Evolutionary conservation across 2,797 vertebrate species (phyloP), one percentile per base, ranked within the genome.

Genomic region (Paguma larvata): DNA sequence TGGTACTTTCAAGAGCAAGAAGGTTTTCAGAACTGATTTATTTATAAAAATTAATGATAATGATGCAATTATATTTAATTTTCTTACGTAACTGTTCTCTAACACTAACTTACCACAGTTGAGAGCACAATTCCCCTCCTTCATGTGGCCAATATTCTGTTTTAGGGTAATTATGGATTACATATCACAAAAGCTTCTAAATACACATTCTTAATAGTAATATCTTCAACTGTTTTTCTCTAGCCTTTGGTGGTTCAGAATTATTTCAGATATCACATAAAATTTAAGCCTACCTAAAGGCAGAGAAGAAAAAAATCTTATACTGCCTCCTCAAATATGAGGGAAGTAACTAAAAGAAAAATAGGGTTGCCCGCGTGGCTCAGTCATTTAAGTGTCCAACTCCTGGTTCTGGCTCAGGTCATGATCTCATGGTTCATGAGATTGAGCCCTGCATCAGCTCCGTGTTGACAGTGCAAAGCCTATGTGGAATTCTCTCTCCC

Each of bases 41-140:
- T 53, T 94, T 53, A 80, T 75, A 79, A 95, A 96, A 72, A 77
- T n/a, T 67, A 84, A 65, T 79, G 53, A 70, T 41, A 75, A 91
- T 73, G 11, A 78, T 44, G 14, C 48, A 93, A 77, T 85, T 41
- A 70, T 7, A 85, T 70, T 83, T 83, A 41, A 63, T 62, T 97
- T 95, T 13, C 83, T 97, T 80, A 91, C 3, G 48, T 67, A 94
- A 48, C 41, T 77, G 38, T 16, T 59, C 34, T 32, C 51, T 32
- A 46, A 67, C 51, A 89, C 23, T 91, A 67, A 63, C 62, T 80
- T 91, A 62, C 27, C 32, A 79, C 7, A 77, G 0, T 16, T 41
- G 34, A 94, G 94, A 90, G 80, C 2, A 70, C 6, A 79, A 25
- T 89, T 32, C 53, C 14, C 34, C 7, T 70, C 85, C 80, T 85